These are phyloP conservation scores for Neogale vison DNA, from an alignment of 2,113 vertebrate species.

Conservation along the genomic window DNA sequence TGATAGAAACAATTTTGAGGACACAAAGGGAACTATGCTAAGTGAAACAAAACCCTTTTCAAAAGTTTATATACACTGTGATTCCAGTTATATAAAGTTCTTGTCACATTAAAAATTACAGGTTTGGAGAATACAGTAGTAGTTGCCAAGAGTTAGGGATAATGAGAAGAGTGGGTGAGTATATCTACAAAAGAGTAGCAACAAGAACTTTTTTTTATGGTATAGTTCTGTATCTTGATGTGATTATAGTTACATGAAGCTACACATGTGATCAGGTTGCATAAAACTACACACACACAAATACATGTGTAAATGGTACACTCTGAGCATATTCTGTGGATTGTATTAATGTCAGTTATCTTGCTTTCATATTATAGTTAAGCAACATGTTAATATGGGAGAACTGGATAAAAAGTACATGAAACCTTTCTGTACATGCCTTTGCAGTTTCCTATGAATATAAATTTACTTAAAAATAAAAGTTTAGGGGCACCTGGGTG, in stretches of 20 bases:
- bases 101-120: neutral
- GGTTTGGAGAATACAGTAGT: neutral
- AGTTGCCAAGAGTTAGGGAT: neutral
- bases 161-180: neutral
- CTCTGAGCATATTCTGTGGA: neutral
- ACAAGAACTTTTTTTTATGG: neutral
- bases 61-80: neutral
- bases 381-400: neutral
- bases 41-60: neutral
- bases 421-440: neutral
- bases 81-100: neutral
- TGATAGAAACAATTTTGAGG: neutral
- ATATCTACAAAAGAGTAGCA: neutral
- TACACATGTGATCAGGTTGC: neutral
- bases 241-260: neutral
- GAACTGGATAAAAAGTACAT: neutral
- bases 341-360: neutral
- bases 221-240: neutral
- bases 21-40: neutral
- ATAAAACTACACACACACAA: neutral
- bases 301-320: neutral
- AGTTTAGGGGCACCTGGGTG: no score
- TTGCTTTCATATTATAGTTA: neutral
- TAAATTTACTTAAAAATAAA: neutral
- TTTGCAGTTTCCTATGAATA: neutral